Conservation (phyloP, 2,888 invertebrate species). For the Acleris laterana region DNA sequence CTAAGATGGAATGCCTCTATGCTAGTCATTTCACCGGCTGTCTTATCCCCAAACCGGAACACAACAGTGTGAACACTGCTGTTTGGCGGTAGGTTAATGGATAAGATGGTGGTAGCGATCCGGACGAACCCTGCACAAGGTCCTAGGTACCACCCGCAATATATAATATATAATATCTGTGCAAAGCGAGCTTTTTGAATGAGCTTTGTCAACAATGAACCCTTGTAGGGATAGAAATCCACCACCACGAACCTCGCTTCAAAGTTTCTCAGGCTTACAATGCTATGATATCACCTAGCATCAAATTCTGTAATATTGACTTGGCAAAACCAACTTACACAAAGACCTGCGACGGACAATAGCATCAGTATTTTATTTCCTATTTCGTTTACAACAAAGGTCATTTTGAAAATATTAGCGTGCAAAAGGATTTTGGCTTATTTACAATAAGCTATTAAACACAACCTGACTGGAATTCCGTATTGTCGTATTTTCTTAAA, state of each 20-base stretch:
- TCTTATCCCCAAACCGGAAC: no score
- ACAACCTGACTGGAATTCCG: conserved; percentile 26
- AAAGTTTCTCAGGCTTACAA: conserved; percentile 34
- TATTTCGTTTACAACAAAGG: not conserved
- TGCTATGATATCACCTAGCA: conserved; percentile 37
- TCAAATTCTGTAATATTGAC: conserved; percentile 31
- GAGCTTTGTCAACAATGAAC: not conserved
- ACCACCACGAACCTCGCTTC: conserved; percentile 16
- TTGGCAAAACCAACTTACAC: conserved; percentile 21
- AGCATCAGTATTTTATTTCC: conserved; percentile 23
- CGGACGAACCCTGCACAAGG: no score
- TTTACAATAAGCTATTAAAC: conserved; percentile 28
- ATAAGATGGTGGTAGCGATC: no score
- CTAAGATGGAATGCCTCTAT: no score
- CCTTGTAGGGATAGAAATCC: conserved; percentile 5
- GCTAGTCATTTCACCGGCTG: no score
- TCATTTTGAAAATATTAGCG: conserved; percentile 6
- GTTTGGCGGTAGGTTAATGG: no score
- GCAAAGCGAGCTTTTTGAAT: no score
- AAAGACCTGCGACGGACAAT: conserved; percentile 21
- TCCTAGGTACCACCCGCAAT: no score
- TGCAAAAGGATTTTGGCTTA: conserved; percentile 13
- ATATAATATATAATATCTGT: no score
- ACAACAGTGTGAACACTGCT: no score
- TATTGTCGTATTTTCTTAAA: conserved; percentile 27